Conservation (phyloP, 1,140 invertebrate species). For the Ylistrum balloti region DNA sequence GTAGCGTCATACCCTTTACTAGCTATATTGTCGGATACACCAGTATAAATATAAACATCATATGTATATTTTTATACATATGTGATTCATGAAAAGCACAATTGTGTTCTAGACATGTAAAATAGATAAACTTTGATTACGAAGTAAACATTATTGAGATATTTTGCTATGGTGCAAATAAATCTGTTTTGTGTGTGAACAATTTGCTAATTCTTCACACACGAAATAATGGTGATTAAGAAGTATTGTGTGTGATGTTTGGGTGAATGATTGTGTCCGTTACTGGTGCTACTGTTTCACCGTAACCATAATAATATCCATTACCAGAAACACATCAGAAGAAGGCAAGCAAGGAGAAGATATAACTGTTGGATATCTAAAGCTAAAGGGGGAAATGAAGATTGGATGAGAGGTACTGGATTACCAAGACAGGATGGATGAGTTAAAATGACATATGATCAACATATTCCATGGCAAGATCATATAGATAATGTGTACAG, state of each 20-base stretch:
- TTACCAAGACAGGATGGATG: not conserved
- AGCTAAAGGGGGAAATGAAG: not conserved
- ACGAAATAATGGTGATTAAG: not conserved
- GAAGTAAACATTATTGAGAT: not conserved
- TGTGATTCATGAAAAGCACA: not conserved
- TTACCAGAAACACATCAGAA: conserved; percentile 5
- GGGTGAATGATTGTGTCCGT: not conserved
- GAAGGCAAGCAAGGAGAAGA: not conserved
- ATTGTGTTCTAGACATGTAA: not conserved
- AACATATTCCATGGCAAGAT: not conserved
- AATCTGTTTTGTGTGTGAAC: not conserved
- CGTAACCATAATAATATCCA: not conserved
- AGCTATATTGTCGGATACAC: too few relatives aligned
- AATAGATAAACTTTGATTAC: not conserved
- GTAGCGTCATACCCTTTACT: not conserved
- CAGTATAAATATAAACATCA: too few relatives aligned
- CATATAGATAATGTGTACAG: too few relatives aligned
- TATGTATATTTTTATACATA: too few relatives aligned
- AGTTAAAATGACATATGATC: not conserved
- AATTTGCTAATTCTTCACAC: not conserved
- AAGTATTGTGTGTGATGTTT: not conserved
- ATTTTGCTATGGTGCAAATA: not conserved
- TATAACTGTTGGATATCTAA: not conserved
- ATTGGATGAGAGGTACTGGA: not conserved
- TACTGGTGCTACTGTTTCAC: not conserved